phyloP scores from a whole-genome alignment of 2,797 vertebrate genomes.

The Argya squamiceps region DNA sequence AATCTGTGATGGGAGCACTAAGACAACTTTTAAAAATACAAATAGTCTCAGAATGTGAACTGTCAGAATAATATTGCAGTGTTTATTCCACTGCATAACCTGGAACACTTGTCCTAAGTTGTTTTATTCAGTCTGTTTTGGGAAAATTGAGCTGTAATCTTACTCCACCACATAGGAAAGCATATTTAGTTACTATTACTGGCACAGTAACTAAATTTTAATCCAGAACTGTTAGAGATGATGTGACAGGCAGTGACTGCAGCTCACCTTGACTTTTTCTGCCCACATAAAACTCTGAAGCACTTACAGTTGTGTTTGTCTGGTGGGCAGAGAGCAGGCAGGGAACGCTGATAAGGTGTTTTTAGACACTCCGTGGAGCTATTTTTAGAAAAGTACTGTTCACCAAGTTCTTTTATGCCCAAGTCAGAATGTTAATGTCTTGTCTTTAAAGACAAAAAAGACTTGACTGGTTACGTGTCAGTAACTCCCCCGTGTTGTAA shows the following conservation, averaged over 20 bases:
- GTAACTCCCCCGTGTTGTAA: neutral
- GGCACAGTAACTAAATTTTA: neutral
- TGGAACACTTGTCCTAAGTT: neutral
- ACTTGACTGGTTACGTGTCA: rapidly evolving
- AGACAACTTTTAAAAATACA: neutral
- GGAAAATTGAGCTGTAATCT: neutral
- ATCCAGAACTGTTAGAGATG: neutral
- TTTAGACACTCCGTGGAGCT: neutral
- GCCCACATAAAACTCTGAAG: neutral
- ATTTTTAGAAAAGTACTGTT: neutral
- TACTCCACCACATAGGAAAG: neutral
- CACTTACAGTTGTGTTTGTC: neutral
- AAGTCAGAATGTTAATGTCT: neutral
- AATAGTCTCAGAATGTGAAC: neutral
- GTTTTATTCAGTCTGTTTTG: neutral
- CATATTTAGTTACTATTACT: neutral
- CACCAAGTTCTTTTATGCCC: neutral
- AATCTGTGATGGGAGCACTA: neutral
- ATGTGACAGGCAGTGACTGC: neutral
- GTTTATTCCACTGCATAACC: neutral
- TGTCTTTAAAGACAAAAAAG: neutral
- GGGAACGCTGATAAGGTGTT: neutral
- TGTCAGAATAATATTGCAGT: neutral
- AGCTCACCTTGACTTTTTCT: neutral
- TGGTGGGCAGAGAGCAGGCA: neutral